Conservation (phyloP, 64 coral and sea anemone genomes). For the Porites australiensis region DNA sequence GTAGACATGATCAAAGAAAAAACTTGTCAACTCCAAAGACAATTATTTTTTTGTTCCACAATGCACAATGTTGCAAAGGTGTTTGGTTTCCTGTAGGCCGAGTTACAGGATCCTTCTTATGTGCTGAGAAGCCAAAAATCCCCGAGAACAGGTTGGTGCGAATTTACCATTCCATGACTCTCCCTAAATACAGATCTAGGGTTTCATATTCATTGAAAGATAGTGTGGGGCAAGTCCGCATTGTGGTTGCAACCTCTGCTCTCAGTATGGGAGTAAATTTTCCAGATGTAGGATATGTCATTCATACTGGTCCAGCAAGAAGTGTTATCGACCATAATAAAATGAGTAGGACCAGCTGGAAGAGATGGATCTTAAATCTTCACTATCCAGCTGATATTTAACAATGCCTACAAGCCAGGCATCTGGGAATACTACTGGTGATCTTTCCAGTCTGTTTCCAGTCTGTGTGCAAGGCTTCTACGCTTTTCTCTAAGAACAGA, state of each 20-base stretch:
- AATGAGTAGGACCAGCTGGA: not conserved
- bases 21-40: not conserved
- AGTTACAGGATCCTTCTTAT: conserved; percentile 29
- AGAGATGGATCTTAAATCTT: not conserved
- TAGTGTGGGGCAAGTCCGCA: conserved; percentile 4
- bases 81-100: conserved; percentile 23
- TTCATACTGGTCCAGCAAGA: conserved; percentile 45
- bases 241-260: conserved; percentile 55
- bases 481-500: too few species aligned
- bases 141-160: conserved; percentile 47
- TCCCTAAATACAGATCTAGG: conserved; percentile 34
- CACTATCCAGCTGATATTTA: too few species aligned
- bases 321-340: conserved; percentile 39
- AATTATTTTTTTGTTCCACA: conserved; percentile 32
- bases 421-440: too few species aligned
- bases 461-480: too few species aligned
- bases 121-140: not conserved
- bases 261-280: conserved; percentile 49
- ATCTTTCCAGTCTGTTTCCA: too few species aligned
- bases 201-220: conserved; percentile 15
- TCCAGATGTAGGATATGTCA: not conserved
- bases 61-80: conserved; percentile 18
- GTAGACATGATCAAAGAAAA: conserved; percentile 47
- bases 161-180: conserved; percentile 54
- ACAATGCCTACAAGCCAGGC: too few species aligned